A percentile compares a stretch with the other conserved stretches of the same genome.
These are phyloP conservation scores for Diogma glabrata DNA, from an alignment of 2,888 invertebrate genomes.

Conservation along the genomic window DNA sequence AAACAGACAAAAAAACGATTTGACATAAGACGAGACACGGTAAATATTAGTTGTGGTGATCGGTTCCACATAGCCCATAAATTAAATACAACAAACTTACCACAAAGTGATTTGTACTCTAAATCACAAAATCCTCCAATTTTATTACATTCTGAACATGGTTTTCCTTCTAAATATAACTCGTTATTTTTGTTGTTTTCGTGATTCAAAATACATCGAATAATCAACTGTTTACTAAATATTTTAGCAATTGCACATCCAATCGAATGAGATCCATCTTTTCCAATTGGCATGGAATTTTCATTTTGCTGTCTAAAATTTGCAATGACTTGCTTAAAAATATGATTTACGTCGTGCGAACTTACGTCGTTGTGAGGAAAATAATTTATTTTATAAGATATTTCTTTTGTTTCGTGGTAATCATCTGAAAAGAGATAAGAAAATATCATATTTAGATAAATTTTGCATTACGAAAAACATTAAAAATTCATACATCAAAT, in stretches of 20 bases:
- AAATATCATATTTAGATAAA: no score
- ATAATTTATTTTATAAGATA: slow-evolving; percentile 2
- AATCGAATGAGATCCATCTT: neutral
- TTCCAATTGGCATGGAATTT: slow-evolving; percentile 1
- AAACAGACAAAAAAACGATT: no score
- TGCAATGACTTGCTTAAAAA: neutral
- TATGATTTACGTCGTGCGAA: neutral
- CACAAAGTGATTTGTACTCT: neutral
- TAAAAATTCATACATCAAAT: no score
- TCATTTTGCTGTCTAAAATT: neutral
- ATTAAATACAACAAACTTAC: no score
- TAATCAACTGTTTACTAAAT: neutral
- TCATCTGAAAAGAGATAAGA: neutral
- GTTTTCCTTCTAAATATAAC: neutral
- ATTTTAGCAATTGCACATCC: neutral
- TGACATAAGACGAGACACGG: no score
- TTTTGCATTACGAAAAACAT: no score
- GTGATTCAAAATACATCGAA: neutral
- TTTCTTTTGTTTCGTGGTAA: slow-evolving; percentile 3
- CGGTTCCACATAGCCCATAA: no score
- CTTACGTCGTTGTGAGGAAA: neutral
- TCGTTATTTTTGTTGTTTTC: neutral
- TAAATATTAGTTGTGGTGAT: no score
- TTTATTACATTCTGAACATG: neutral
- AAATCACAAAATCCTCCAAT: neutral